A percentile compares a stretch with the other conserved stretches of the same genome.
phyloP scores from a whole-genome alignment of 2,797 vertebrate species.

The Oryzias sinensis region DNA sequence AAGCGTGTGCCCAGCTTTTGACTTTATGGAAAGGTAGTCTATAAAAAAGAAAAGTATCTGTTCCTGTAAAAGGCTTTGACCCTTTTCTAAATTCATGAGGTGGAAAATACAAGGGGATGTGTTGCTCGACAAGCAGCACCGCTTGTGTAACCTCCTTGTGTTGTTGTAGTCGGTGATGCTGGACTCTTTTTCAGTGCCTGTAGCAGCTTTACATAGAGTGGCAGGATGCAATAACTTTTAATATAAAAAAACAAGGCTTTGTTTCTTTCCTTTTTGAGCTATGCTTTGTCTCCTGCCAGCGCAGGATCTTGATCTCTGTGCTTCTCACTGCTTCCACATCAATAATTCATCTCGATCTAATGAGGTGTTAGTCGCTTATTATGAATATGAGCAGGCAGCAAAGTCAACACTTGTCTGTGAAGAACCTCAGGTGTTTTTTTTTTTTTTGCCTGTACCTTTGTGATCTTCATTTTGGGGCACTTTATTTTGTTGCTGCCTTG shows the following conservation, averaged over 20 bases:
- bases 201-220: conserved; percentile 35
- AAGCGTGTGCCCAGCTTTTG: not conserved
- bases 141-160: conserved; percentile 16
- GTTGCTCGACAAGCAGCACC: conserved; percentile 35
- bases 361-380: conserved; percentile 45
- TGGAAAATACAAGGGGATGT: conserved; percentile 41
- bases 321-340: conserved; percentile 16
- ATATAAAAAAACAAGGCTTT: conserved; percentile 38
- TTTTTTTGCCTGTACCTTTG: too few relatives aligned
- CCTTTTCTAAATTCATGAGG: conserved; percentile 51
- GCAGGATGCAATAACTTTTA: conserved; percentile 41
- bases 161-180: conserved; percentile 24
- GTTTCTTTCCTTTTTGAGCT: conserved; percentile 9
- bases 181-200: conserved; percentile 32
- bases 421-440: conserved; percentile 25
- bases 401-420: conserved; percentile 42
- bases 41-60: conserved; percentile 5
- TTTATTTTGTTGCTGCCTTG: not conserved
- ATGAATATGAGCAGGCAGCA: conserved; percentile 50
- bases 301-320: conserved; percentile 21
- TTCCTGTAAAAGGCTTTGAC: conserved; percentile 29
- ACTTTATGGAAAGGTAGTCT: not conserved
- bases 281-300: conserved; percentile 16
- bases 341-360: conserved; percentile 35
- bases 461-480: not conserved